Base-by-base conservation (phyloP, 2,888 invertebrate genomes). In the Tuberolachnus salignus region DNA sequence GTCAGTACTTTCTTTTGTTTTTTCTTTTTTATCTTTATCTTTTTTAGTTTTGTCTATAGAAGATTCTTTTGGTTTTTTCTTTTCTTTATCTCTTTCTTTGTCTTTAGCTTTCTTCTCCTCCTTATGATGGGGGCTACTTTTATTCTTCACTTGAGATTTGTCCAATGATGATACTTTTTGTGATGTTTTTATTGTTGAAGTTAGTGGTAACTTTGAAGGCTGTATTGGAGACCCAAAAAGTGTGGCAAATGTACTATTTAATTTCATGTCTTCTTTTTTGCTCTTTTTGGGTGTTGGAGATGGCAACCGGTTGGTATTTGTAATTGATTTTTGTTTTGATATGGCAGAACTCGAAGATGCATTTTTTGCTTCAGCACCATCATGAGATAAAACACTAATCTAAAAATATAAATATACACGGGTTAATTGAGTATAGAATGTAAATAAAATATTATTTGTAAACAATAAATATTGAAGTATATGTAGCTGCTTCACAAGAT, bases 171-270 rank as follows among this genome's bases (percentile, higher is more conserved):
- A 64, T 23, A 81, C 80, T 57, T 90, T 90, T 44, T 88, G 88
- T 82, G 91, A 90, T 10, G 90, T 90, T 49, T 89, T 87, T 86
- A 92, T 92, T 3, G 90, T 87, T 53, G 91, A 91, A 84, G 93
- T 94, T 83, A 95, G 91, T 0, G 94, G 94, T 26, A 78, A 69
- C 51, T 78, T 78, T 61, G 78, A 78, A 69, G 69, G 78, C n/a
- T 78, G 69, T 66, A 78, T 66, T 42, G 69, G 69, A 69, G 92
- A 88, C 0, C 95, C 95, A 87, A 95, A 95, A 61, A 95, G 87
- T 83, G 91, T 92, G 69, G 91, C 91, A 86, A 95, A 95, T 81
- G 91, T 89, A 83, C 89, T 89, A 44, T 86, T 87, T 10, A 87
- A 86, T 84, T 81, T 80, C n/a, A 81, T 69, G 63, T 83, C 83